Percentiles rank a stretch among this genome's conserved stretches.
These are phyloP conservation scores for Mercenaria mercenaria DNA, from an alignment of 1,140 invertebrate species.

Conservation along the genomic window DNA sequence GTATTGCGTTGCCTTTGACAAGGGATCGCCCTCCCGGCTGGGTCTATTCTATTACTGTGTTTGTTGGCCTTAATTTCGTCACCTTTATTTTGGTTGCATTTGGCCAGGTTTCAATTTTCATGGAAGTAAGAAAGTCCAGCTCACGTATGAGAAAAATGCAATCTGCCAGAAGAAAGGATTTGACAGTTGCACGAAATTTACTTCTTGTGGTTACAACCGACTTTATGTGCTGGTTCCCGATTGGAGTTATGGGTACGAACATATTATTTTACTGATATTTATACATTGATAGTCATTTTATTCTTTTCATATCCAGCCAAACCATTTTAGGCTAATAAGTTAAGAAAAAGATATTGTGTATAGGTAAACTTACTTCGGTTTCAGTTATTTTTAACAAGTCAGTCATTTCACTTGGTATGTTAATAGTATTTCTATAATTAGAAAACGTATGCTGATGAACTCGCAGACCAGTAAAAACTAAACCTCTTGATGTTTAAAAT, in stretches of 20 bases:
- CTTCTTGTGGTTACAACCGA: conserved; percentile 64
- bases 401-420: no score
- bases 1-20: conserved; percentile 59
- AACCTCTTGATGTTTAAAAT: no score
- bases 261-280: no score
- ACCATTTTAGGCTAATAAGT: no score
- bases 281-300: no score
- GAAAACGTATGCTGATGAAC: no score
- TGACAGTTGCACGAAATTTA: conserved; percentile 61
- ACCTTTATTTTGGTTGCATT: conserved; percentile 59
- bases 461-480: no score
- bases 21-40: conserved; percentile 12
- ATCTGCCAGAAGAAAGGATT: conserved; percentile 14
- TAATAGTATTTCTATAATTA: no score
- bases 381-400: no score
- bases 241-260: conserved; percentile 68
- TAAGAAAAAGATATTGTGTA: no score
- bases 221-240: conserved; percentile 73
- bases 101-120: neutral
- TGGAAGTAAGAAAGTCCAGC: neutral
- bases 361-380: no score
- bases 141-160: conserved; percentile 10
- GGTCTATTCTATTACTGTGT: conserved; percentile 34
- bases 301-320: no score
- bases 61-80: conserved; percentile 56